Evolutionary conservation across 1,140 invertebrate species (phyloP), one percentile per base, ranked within the genome.

Genomic region (Nephila pilipes): DNA sequence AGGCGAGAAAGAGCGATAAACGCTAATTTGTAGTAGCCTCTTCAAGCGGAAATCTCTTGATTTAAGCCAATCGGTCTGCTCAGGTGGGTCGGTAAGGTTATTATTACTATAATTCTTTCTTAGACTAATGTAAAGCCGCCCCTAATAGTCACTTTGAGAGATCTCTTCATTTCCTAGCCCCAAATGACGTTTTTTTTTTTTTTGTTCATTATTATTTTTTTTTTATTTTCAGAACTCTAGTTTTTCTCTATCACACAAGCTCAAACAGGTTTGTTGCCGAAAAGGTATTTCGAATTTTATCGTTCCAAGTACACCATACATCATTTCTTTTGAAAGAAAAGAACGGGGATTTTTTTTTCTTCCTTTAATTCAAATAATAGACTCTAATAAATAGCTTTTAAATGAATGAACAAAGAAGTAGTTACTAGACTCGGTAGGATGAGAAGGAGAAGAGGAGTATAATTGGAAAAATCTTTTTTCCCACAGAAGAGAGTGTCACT

Each of bases 21-120:
- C 22, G 57, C 10, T 16, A 83, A 18, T 46, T 88, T 83, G 79
- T 91, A 58, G 89, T 25, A 25, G 8, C 4, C 79, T 81, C 87
- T 60, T 25, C 57, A 65, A 65, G 46, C 32, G 38, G 88, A 54
- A 90, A 90, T 81, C 90, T 63, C 36, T 92, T 85, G 80, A 92
- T 69, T 85, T 85, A 85, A 87, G 85, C 83, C 91, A 93, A 93
- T 85, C 38, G 91, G 65, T 55, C 46, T 32, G 91, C 83, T 55
- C 75, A 58, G 91, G 91, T 87, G 91, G 83, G 83, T 58, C 60
- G 32, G 38, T 69, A 87, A 87, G 60, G 91, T 93, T 93, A 93
- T 93, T 93, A 93, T 93, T 93, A 87, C 91, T 93, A 87, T 87
- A 93, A 93, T 93, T 93, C 69, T 85, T 93, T 79, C 65, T 93